These are phyloP conservation scores for Anthopleura xanthogrammica DNA, from an alignment of 92 coral and sea anemone genomes.

Conservation along the genomic window DNA sequence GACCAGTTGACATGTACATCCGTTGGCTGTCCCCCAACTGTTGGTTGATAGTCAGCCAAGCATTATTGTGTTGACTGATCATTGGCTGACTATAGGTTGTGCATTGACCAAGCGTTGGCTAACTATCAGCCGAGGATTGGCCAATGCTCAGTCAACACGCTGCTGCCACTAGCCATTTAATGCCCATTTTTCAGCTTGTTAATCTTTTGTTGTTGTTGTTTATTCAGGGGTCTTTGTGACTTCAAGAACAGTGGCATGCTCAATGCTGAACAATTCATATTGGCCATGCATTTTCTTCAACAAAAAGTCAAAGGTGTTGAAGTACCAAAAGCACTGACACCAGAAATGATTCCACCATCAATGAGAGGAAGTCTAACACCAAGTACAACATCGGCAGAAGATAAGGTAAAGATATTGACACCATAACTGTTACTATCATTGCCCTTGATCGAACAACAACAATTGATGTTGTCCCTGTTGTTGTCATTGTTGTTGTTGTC, in stretches of 20 bases:
- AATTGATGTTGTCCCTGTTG: not conserved
- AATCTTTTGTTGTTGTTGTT: not conserved
- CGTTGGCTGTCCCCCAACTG: no score
- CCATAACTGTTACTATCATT: no score
- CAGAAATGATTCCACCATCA: constrained; percentile 98
- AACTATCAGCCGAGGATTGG: no score
- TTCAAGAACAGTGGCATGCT: constrained; percentile 81
- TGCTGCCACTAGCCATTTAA: no score
- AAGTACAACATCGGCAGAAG: constrained; percentile 55
- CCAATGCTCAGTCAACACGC: no score
- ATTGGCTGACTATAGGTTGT: no score
- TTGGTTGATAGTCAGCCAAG: no score
- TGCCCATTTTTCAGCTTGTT: no score
- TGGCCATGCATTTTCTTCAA: constrained; percentile 92
- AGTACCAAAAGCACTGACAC: constrained; percentile 79
- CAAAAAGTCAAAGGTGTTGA: constrained; percentile 93
- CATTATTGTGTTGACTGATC: no score
- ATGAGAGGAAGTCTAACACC: constrained; percentile 63
- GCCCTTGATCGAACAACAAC: no score
- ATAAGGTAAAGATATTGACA: constrained; percentile 43
- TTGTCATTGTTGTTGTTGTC: not conserved
- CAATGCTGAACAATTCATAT: constrained; percentile 89
- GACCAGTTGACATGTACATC: no score
- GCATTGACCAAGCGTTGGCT: no score
- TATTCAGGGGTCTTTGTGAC: constrained; percentile 91